A percentile compares a stretch with the other conserved stretches of the same genome.
These are phyloP conservation scores for Sinopyrophorus schimmeli DNA, from an alignment of 2,888 invertebrate species.

Conservation along the genomic window DNA sequence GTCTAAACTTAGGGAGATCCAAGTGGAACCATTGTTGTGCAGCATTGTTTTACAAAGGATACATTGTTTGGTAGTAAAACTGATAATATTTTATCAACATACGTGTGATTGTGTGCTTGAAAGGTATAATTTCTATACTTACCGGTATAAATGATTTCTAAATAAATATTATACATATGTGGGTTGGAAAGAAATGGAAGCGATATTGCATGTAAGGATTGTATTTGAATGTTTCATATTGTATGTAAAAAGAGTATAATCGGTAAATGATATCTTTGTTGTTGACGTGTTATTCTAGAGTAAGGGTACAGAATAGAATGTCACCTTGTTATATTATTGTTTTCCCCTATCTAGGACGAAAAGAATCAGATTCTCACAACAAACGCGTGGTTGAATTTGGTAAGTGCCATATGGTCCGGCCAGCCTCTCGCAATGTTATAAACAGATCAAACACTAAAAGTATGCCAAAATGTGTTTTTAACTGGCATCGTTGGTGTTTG, in stretches of 20 bases:
- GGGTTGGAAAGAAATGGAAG: too few species aligned
- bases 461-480: constrained; percentile 25
- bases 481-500: constrained; percentile 47
- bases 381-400: constrained; percentile 98
- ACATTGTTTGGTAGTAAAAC: constrained; percentile 3
- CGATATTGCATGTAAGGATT: too few species aligned
- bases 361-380: constrained; percentile 98
- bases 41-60: constrained; percentile 6
- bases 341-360: constrained; percentile 83
- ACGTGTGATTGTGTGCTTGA: too few species aligned
- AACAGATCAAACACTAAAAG: constrained; percentile 48
- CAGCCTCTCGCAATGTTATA: constrained; percentile 53
- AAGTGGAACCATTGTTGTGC: constrained; percentile 1
- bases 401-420: constrained; percentile 70
- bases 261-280: neutral
- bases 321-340: constrained; percentile 59
- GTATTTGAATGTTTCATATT: too few species aligned
- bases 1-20: constrained; percentile 4
- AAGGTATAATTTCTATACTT: too few species aligned
- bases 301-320: constrained; percentile 41
- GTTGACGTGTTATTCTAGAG: constrained; percentile 29
- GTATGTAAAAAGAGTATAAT: too few species aligned
- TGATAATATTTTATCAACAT: neutral
- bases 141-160: too few species aligned
- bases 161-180: too few species aligned